A percentile compares a stretch with the other conserved stretches of the same genome.
These are phyloP conservation scores for Galemys pyrenaicus DNA, from an alignment of 2,113 vertebrate species.

Conservation along the genomic window DNA sequence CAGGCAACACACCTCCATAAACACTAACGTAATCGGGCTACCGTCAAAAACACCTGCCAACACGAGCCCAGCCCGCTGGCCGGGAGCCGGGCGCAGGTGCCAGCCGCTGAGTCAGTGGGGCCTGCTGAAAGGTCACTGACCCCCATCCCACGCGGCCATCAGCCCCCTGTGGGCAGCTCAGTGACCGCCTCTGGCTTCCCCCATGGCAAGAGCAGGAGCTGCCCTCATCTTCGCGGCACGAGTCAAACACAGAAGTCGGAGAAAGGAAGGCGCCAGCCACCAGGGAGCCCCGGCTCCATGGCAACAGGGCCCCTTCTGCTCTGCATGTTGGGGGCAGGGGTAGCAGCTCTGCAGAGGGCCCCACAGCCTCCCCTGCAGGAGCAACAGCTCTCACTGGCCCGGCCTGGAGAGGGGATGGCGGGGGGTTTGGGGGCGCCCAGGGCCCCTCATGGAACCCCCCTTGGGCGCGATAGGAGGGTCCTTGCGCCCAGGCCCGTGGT, in stretches of 20 bases:
- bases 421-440: no score
- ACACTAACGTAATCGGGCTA: not conserved
- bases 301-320: fast-evolving
- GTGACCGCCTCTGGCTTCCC: not conserved
- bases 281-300: no score
- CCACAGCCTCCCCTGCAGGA: no score
- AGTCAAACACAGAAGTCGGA: not conserved
- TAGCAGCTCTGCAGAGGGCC: not conserved
- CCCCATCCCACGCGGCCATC: no score
- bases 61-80: not conserved
- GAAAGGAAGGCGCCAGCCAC: not conserved
- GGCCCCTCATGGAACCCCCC: no score
- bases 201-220: not conserved
- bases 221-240: not conserved
- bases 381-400: no score
- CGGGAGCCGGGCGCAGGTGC: not conserved
- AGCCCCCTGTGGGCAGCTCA: not conserved
- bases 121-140: not conserved
- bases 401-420: not conserved
- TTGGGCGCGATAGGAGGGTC: no score
- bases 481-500: not conserved
- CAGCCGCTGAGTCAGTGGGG: not conserved
- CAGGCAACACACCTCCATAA: no score
- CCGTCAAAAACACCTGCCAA: not conserved
- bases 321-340: no score